Percentiles rank a stretch among this genome's conserved stretches.
Evolutionary conservation across 2,888 invertebrate species (phyloP).

Genomic region (Hirtodrosophila trivittata): DNA sequence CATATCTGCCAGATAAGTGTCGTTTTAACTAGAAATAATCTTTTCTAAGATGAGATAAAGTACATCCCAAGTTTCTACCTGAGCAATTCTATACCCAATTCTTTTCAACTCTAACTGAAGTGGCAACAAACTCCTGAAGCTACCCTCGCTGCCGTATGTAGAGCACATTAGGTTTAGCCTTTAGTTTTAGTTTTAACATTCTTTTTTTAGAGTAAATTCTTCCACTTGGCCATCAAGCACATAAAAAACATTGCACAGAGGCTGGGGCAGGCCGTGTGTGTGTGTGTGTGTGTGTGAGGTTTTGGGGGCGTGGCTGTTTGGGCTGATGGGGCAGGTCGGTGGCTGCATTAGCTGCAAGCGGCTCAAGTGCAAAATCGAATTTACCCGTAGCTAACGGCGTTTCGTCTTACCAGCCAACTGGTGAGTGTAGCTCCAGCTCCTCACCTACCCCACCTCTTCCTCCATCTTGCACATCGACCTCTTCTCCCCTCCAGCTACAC

Average conservation of each 20-base stretch:
- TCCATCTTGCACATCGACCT: neutral
- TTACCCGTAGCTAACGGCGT: slow-evolving; percentile 73
- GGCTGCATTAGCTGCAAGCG: slow-evolving; percentile 75
- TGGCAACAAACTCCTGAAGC: slow-evolving; percentile 5
- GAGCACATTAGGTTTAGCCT: slow-evolving; percentile 61
- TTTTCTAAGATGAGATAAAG: too few species aligned
- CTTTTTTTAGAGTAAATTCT: slow-evolving; percentile 48
- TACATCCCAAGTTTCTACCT: too few species aligned
- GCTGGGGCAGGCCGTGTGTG: neutral
- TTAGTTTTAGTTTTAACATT: slow-evolving; percentile 60
- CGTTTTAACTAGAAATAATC: too few species aligned
- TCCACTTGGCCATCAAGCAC: slow-evolving; percentile 52
- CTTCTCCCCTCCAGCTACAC: slow-evolving; percentile 20
- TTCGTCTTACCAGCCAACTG: slow-evolving; percentile 69
- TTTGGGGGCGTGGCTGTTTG: slow-evolving; percentile 40
- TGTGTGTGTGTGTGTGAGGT: too few species aligned
- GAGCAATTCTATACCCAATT: too few species aligned
- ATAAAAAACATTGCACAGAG: slow-evolving; percentile 27
- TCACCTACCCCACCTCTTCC: neutral
- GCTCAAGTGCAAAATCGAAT: slow-evolving; percentile 79
- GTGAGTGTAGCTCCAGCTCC: slow-evolving; percentile 17
- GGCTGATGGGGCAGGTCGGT: slow-evolving; percentile 59
- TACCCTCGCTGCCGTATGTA: slow-evolving; percentile 30
- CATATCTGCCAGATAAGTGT: too few species aligned
- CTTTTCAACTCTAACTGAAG: too few species aligned